Percentiles rank a stretch among this genome's conserved stretches.
Conservation (phyloP, 2,888 invertebrate genomes). For the Lasioglossum malachurum region DNA sequence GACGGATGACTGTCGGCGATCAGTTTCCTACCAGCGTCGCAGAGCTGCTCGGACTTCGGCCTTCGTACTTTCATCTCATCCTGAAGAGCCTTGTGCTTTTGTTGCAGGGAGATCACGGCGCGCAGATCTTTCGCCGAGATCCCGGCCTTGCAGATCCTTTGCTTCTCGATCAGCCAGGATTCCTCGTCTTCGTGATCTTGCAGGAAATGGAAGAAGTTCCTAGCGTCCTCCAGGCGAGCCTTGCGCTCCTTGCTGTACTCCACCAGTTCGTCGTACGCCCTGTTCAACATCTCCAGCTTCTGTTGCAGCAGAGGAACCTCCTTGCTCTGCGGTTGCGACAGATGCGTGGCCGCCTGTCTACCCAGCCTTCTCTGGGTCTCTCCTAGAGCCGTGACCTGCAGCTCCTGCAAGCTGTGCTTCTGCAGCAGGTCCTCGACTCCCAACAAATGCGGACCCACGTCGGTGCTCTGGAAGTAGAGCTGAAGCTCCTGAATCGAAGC, state of each 20-base stretch:
- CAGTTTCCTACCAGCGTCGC: slow-evolving; percentile 90
- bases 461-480: slow-evolving; percentile 91
- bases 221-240: slow-evolving; percentile 94
- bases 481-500: slow-evolving; percentile 94
- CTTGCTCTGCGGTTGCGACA: slow-evolving; percentile 77
- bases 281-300: slow-evolving; percentile 91
- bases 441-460: slow-evolving; percentile 96
- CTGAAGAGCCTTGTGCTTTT: slow-evolving; percentile 95
- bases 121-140: slow-evolving; percentile 97
- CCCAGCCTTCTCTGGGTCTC: slow-evolving; percentile 93
- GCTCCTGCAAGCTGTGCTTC: slow-evolving; percentile 96
- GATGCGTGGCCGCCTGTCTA: slow-evolving; percentile 86
- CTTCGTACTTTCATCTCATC: slow-evolving; percentile 95
- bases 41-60: slow-evolving; percentile 90
- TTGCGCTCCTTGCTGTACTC: slow-evolving; percentile 92
- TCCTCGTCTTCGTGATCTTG: slow-evolving; percentile 99
- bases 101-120: slow-evolving; percentile 94
- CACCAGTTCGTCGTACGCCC: slow-evolving; percentile 91
- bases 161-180: slow-evolving; percentile 98
- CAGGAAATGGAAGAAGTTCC: slow-evolving; percentile 97
- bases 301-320: slow-evolving; percentile 88
- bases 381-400: slow-evolving; percentile 93
- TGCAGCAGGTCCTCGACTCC: slow-evolving; percentile 98
- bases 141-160: slow-evolving; percentile 96
- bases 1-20: slow-evolving; percentile 94